phyloP scores from a whole-genome alignment of 2,797 vertebrate genomes.

The Carcharodon carcharias region DNA sequence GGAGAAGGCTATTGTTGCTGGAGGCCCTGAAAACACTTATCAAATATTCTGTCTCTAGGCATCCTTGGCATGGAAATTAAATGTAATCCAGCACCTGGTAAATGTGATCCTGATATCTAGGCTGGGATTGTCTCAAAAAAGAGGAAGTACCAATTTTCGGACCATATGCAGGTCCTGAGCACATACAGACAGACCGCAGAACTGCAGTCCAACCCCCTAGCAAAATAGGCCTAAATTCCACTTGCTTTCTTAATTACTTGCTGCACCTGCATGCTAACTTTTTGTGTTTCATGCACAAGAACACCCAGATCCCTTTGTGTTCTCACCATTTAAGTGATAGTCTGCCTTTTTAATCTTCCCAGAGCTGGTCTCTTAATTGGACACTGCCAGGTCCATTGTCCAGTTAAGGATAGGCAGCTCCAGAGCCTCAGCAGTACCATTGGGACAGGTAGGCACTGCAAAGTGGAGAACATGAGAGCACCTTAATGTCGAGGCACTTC shows the following conservation, averaged over 20 bases:
- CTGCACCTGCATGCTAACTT: too few species aligned
- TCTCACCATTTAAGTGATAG: too few species aligned
- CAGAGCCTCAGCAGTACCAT: background rate
- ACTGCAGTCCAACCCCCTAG: too few species aligned
- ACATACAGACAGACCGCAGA: background rate
- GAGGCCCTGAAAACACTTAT: background rate
- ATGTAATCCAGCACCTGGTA: background rate
- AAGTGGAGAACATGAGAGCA: too few species aligned
- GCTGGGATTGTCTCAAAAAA: background rate
- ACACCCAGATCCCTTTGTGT: too few species aligned
- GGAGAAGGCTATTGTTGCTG: background rate
- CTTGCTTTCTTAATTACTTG: too few species aligned
- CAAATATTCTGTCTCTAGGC: background rate
- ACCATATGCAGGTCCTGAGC: background rate
- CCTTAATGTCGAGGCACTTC: too few species aligned
- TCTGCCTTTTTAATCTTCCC: too few species aligned
- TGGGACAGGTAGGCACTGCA: background rate
- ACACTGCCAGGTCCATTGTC: too few species aligned
- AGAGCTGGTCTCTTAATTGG: background rate
- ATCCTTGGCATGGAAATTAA: background rate
- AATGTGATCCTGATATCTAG: background rate
- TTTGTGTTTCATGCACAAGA: too few species aligned
- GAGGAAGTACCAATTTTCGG: background rate
- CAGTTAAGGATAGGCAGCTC: background rate
- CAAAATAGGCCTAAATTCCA: too few species aligned